Percentiles rank a stretch among this genome's conserved stretches.
phyloP scores from a whole-genome alignment of 2,113 vertebrate species.

The Ornithorhynchus anatinus region DNA sequence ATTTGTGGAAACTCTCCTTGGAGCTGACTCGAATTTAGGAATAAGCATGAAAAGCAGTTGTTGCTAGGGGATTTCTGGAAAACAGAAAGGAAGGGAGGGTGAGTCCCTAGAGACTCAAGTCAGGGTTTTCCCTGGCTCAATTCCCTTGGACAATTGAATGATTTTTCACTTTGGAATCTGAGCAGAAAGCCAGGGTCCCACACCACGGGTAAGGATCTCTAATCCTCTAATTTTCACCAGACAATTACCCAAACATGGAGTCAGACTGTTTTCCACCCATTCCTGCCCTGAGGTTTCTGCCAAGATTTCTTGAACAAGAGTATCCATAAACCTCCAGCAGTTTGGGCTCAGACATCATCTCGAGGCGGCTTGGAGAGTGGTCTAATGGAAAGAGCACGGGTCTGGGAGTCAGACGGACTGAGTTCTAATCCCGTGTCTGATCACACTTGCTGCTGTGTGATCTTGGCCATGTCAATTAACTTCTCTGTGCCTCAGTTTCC shows the following conservation, averaged over 20 bases:
- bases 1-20: constrained; percentile 17
- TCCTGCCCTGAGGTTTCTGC: not conserved
- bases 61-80: not conserved
- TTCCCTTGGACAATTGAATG: no score
- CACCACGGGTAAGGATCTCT: no score
- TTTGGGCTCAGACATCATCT: not conserved
- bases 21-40: not conserved
- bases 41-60: constrained; percentile 1
- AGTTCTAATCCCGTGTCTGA: no score
- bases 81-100: not conserved
- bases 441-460: no score
- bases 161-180: not conserved
- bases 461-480: no score
- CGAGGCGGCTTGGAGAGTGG: not conserved
- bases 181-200: not conserved
- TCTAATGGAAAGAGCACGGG: no score
- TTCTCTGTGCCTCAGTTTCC: no score
- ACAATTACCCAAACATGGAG: not conserved
- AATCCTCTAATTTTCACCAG: no score
- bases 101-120: no score
- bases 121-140: no score
- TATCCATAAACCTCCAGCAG: not conserved
- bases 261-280: not conserved
- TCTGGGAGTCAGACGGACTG: no score
- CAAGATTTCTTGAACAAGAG: no score